A percentile compares a stretch with the other conserved stretches of the same genome.
phyloP scores from a whole-genome alignment of 2,113 vertebrate genomes.

The Otolemur garnettii region DNA sequence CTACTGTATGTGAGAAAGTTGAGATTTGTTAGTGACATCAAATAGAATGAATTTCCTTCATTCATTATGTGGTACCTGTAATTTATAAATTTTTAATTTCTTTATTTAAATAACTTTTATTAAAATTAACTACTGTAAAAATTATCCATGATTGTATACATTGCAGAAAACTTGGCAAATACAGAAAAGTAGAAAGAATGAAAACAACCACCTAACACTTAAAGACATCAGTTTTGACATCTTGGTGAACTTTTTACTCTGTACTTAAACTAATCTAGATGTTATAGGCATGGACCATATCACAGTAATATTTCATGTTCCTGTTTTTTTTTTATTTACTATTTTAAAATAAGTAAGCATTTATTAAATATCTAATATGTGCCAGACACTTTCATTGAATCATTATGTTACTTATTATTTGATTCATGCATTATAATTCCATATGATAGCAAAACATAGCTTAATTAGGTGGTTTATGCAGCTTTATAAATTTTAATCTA shows the following conservation, averaged over 20 bases:
- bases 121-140: not conserved
- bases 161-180: conserved; percentile 38
- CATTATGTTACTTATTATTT: conserved; percentile 36
- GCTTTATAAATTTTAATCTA: conserved; percentile 34
- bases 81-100: conserved; percentile 42
- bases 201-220: conserved; percentile 15
- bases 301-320: not conserved
- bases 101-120: conserved; percentile 39
- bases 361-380: conserved; percentile 41
- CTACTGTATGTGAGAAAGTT: not conserved
- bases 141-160: not conserved
- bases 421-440: conserved; percentile 26
- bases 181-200: conserved; percentile 42
- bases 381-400: not conserved
- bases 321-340: conserved; percentile 50
- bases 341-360: conserved; percentile 61
- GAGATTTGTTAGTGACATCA: not conserved
- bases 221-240: conserved; percentile 58
- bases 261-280: conserved; percentile 63
- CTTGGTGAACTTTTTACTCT: conserved; percentile 12
- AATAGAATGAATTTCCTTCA: not conserved
- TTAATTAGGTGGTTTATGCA: not conserved
- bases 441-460: not conserved
- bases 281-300: not conserved
- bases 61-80: not conserved